Percentiles rank a stretch among this genome's conserved stretches.
Conservation (phyloP, 2,113 vertebrate species). For the Gallinago media region DNA sequence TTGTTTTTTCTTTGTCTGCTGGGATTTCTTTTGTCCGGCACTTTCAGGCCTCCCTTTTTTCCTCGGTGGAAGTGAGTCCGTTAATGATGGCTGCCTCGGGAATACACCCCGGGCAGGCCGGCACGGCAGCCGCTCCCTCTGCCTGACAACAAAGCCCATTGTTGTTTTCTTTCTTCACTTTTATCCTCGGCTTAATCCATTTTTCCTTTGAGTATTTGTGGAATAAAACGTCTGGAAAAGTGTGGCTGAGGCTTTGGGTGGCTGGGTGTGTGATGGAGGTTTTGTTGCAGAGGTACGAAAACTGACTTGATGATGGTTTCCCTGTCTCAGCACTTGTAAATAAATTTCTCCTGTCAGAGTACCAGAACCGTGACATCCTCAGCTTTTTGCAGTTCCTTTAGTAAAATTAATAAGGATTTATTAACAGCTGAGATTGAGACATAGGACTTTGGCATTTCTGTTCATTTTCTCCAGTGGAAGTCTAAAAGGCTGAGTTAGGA, state of each 20-base stretch:
- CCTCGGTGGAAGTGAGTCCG: conserved; percentile 84
- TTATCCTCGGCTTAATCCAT: conserved; percentile 73
- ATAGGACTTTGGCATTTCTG: background rate
- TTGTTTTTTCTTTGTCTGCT: conserved; percentile 93
- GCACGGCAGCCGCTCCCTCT: conserved; percentile 69
- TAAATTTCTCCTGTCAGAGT: background rate
- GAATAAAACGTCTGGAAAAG: conserved; percentile 74
- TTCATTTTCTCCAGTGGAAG: background rate
- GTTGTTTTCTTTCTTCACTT: conserved; percentile 74
- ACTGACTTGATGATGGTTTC: background rate
- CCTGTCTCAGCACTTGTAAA: background rate
- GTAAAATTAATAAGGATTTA: background rate
- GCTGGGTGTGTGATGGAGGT: background rate
- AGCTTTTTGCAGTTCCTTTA: background rate
- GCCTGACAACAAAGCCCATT: conserved; percentile 74
- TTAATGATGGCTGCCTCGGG: conserved; percentile 87
- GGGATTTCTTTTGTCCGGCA: conserved; percentile 89
- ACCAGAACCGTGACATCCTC: background rate
- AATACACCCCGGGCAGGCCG: conserved; percentile 73
- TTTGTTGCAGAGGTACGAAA: background rate
- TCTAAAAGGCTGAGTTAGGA: background rate
- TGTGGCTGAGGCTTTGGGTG: conserved; percentile 25
- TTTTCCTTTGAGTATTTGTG: conserved; percentile 66
- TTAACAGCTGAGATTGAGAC: background rate
- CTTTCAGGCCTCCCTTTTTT: conserved; percentile 80